Conservation (phyloP, 2,888 invertebrate genomes). For the Anorthoa munda region DNA sequence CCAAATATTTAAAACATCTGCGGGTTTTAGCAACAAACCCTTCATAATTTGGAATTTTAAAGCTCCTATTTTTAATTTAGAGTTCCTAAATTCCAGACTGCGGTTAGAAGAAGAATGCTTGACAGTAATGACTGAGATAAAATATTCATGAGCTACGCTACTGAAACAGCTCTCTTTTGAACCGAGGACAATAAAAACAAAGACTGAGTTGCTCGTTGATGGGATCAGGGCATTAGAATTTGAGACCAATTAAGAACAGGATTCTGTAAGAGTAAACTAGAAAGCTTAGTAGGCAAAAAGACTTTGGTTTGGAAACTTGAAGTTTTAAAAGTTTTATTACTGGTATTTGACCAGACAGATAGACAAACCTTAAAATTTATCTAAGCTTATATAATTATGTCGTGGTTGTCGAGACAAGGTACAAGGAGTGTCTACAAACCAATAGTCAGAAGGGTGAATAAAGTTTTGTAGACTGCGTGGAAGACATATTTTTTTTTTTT, state of each 20-base stretch:
- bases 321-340: neutral
- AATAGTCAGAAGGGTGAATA: no score
- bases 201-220: conserved; percentile 45
- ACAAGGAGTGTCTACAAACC: neutral
- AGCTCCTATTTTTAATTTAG: neutral
- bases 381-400: neutral
- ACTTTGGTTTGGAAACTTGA: neutral
- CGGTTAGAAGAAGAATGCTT: neutral
- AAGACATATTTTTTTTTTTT: no score
- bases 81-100: neutral
- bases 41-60: neutral
- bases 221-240: conserved; percentile 18
- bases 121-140: conserved; percentile 23
- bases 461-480: neutral
- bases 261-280: neutral
- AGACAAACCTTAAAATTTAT: neutral
- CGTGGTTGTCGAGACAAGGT: neutral
- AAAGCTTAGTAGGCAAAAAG: neutral
- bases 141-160: conserved; percentile 46
- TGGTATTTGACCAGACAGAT: neutral
- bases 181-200: conserved; percentile 34
- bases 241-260: neutral
- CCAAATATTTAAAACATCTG: neutral
- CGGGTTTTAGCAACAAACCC: neutral
- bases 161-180: conserved; percentile 8